Evolutionary conservation across 2,888 invertebrate species (phyloP), one percentile per base, ranked within the genome.

Genomic region (Caenorhabditis becei): DNA sequence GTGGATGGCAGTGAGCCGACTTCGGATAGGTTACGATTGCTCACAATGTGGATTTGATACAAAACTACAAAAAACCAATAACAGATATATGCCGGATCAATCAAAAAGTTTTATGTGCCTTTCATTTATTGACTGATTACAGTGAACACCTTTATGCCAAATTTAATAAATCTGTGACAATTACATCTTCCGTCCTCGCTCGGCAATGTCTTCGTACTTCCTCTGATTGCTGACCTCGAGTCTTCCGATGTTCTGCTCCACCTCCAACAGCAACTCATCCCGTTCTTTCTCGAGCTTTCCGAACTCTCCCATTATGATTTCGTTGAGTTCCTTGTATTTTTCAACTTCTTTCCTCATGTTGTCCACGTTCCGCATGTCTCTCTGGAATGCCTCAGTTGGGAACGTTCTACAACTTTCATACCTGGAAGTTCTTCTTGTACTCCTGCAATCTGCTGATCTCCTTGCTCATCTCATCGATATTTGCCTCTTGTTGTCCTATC

Each of bases 1-100:
- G 98, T 4, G 99, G 98, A 2, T 97, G 97, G 96, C 82, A 75
- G 14, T 86, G 77, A 72, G 10, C n/a, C n/a, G n/a, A n/a, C n/a
- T n/a, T n/a, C 41, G 14, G 7, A 26, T 54, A 54, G 54, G 54
- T 54, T 54, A 16, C 54, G 28, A 26, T 54, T 54, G 20, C 35
- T 41, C 16, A 14, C 16, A 41, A 41, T 32, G 10, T 10, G 32
- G 14, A 5, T 10, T 11, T 5, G 5, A 14, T 11, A 10, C 41
- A 10, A 41, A 41, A 11, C 16, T 3, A 41, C 16, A 41, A 41
- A 41, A 41, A 41, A 5, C 41, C 41, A 41, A 41, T 41, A 41
- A 41, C 41, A 14, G 28, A 16, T n/a, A 11, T 54, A 26, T 61
- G 24, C 18, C 26, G 61, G 20, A 24, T 26, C 23, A 61, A 10